These are phyloP conservation scores for Eugnorisma glareosa DNA, from an alignment of 2,888 invertebrate genomes.

Conservation along the genomic window DNA sequence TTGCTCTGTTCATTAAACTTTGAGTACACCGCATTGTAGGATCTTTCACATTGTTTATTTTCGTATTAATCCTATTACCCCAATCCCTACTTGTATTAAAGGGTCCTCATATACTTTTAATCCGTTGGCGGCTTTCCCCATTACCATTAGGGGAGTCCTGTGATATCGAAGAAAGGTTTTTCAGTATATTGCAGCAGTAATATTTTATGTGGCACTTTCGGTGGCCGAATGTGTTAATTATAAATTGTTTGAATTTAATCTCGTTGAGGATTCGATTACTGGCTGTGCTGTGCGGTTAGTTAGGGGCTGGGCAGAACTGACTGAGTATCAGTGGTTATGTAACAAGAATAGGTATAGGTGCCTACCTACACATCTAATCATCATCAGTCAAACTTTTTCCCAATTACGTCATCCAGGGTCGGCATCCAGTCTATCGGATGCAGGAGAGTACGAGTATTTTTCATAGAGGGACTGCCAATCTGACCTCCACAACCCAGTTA, in stretches of 20 bases:
- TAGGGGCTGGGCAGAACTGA: not conserved
- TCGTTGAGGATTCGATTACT: conserved; percentile 19
- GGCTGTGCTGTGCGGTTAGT: conserved; percentile 2
- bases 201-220: conserved; percentile 67
- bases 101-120: conserved; percentile 71
- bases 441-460: not conserved
- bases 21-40: conserved; percentile 54
- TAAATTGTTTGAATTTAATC: conserved; percentile 58
- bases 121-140: conserved; percentile 71
- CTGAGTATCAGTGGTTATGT: not conserved
- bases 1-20: conserved; percentile 58
- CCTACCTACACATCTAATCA: not conserved
- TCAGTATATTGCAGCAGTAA: conserved; percentile 62
- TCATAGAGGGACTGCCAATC: no score
- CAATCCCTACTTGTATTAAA: conserved; percentile 67
- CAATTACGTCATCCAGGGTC: no score
- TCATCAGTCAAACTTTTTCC: not conserved
- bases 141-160: conserved; percentile 71
- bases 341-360: not conserved
- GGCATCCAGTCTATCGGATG: no score
- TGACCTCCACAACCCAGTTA: no score
- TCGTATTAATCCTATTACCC: conserved; percentile 62
- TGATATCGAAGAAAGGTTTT: conserved; percentile 68
- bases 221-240: conserved; percentile 57
- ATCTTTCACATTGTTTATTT: conserved; percentile 69